phyloP scores from a whole-genome alignment of 2,113 vertebrate genomes.

The Climacteris rufus region DNA sequence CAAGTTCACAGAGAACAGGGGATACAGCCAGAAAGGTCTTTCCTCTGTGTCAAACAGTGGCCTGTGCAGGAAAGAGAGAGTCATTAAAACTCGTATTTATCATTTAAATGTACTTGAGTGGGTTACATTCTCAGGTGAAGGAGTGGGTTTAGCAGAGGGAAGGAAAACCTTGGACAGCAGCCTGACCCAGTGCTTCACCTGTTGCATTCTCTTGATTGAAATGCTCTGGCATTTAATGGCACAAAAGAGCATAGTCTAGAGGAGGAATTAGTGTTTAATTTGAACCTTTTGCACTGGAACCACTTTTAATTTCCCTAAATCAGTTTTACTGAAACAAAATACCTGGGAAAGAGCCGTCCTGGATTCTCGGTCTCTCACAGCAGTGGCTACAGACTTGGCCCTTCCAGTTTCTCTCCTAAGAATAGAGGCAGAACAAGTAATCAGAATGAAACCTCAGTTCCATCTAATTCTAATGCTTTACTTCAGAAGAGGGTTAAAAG shows the following conservation, averaged over 20 bases:
- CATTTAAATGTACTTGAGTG: not conserved
- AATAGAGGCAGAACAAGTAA: not conserved
- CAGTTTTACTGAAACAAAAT: not conserved
- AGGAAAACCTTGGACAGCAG: not conserved
- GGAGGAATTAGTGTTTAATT: not conserved
- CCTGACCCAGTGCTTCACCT: not conserved
- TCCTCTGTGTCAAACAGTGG: not conserved
- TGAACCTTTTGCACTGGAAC: not conserved
- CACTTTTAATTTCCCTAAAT: not conserved
- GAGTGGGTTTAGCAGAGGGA: not conserved
- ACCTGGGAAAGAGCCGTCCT: not conserved
- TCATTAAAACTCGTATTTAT: not conserved
- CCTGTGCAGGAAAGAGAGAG: not conserved
- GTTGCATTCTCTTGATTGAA: not conserved
- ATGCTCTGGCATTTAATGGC: not conserved
- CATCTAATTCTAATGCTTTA: not conserved
- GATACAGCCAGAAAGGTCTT: not conserved
- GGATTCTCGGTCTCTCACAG: not conserved
- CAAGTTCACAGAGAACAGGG: not conserved
- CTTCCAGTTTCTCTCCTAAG: not conserved
- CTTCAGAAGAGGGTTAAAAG: not conserved
- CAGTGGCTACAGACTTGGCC: not conserved
- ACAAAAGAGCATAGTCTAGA: not conserved
- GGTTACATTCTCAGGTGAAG: not conserved
- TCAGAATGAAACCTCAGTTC: not conserved